Conservation (phyloP, 2,888 invertebrate species). For the Brenthis ino region DNA sequence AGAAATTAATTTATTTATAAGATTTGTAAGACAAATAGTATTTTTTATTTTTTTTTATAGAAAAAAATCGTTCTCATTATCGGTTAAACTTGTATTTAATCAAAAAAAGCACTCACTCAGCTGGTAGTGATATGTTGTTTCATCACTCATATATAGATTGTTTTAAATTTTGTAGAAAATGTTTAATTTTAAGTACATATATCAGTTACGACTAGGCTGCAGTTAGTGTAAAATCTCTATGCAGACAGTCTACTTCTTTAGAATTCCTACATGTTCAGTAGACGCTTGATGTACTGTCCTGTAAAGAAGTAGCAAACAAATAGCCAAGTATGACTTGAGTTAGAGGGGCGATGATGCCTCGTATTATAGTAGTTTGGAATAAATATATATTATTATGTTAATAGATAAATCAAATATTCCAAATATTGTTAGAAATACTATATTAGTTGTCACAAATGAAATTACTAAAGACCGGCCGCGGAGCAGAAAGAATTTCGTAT, state of each 20-base stretch:
- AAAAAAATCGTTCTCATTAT: too few species aligned
- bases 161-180: slow-evolving; percentile 1
- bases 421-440: slow-evolving; percentile 12
- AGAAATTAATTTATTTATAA: too few species aligned
- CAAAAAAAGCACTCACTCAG: too few species aligned
- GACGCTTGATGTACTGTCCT: slow-evolving; percentile 4
- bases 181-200: too few species aligned
- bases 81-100: too few species aligned
- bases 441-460: slow-evolving; percentile 19
- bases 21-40: too few species aligned
- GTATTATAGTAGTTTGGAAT: not conserved
- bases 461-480: not conserved
- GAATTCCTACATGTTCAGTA: slow-evolving; percentile 5
- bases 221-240: not conserved
- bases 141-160: not conserved
- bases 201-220: too few species aligned
- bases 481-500: too few species aligned
- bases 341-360: not conserved
- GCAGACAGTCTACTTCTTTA: slow-evolving; percentile 7
- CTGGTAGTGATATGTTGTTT: too few species aligned
- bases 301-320: not conserved
- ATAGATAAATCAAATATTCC: slow-evolving; percentile 20
- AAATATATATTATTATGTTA: slow-evolving; percentile 4
- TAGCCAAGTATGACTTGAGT: slow-evolving; percentile 18
- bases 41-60: too few species aligned